Percentiles rank a stretch among this genome's conserved stretches.
These are phyloP conservation scores for Cyphomyrus plagiostoma DNA, from an alignment of 2,113 vertebrate genomes.

Conservation along the genomic window DNA sequence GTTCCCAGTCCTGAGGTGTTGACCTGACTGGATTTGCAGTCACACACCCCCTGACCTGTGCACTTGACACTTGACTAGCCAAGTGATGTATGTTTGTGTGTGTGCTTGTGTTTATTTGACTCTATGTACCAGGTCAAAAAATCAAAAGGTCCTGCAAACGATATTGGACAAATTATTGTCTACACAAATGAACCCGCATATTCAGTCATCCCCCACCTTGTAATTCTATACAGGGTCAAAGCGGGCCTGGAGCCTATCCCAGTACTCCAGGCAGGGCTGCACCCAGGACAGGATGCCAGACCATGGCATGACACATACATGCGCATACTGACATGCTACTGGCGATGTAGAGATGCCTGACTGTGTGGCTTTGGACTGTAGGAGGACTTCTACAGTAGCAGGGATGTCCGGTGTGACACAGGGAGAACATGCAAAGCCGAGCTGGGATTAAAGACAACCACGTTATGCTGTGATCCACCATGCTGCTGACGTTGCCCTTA, in stretches of 20 bases:
- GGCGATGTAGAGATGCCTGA: neutral
- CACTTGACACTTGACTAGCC: neutral
- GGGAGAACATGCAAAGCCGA: neutral
- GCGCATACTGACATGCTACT: neutral
- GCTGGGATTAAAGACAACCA: neutral
- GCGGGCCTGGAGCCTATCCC: neutral
- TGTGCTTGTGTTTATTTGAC: neutral
- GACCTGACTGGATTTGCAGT: conserved; percentile 46
- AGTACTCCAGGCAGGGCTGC: neutral
- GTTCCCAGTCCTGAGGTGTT: conserved; percentile 22
- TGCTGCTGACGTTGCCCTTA: neutral
- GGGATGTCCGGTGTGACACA: neutral
- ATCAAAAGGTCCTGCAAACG: neutral
- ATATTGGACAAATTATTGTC: neutral
- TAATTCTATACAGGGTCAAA: neutral
- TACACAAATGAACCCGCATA: neutral
- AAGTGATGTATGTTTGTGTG: neutral
- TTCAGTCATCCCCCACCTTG: neutral
- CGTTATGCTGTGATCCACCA: neutral
- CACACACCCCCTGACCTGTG: conserved; percentile 71
- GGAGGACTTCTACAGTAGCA: neutral
- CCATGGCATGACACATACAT: neutral
- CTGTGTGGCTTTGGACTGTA: neutral
- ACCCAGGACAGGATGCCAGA: neutral
- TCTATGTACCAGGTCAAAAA: neutral